These are phyloP conservation scores for Candoia aspera DNA, from an alignment of 2,113 vertebrate species.

Conservation along the genomic window DNA sequence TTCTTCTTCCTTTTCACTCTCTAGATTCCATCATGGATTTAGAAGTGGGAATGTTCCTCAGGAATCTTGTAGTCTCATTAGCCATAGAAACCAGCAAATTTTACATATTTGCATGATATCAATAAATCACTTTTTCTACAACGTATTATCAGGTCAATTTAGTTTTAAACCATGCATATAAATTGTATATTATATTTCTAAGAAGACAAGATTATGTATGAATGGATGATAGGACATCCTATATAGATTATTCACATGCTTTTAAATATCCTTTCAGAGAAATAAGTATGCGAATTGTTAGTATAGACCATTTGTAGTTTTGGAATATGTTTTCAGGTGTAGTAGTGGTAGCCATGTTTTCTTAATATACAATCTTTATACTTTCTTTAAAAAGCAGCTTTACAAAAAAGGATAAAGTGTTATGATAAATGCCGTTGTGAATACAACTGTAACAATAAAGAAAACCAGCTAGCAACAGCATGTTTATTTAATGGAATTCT, in stretches of 20 bases:
- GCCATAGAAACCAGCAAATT: conserved; percentile 79
- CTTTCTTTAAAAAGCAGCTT: conserved; percentile 25
- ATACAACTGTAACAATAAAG: not conserved
- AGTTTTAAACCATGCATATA: not conserved
- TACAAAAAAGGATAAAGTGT: rapidly evolving
- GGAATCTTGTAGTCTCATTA: conserved; percentile 74
- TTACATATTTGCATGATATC: conserved; percentile 74
- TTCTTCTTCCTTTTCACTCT: conserved; percentile 16
- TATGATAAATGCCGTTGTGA: not conserved
- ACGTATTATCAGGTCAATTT: conserved; percentile 53
- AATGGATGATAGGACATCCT: not conserved
- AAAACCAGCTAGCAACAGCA: not conserved
- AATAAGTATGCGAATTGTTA: conserved; percentile 20
- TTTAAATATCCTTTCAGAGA: not conserved
- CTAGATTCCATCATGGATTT: conserved; percentile 50
- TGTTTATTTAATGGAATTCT: not conserved
- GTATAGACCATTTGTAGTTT: not conserved
- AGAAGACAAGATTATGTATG: conserved; percentile 30
- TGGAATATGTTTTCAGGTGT: not conserved
- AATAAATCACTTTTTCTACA: conserved; percentile 71
- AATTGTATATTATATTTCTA: not conserved
- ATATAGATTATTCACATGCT: not conserved
- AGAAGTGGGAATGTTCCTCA: conserved; percentile 66
- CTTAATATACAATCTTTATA: conserved; percentile 26
- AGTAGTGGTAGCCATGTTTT: not conserved